Evolutionary conservation across 2,888 invertebrate genomes (phyloP).

Genomic region (Nomada ruficornis): DNA sequence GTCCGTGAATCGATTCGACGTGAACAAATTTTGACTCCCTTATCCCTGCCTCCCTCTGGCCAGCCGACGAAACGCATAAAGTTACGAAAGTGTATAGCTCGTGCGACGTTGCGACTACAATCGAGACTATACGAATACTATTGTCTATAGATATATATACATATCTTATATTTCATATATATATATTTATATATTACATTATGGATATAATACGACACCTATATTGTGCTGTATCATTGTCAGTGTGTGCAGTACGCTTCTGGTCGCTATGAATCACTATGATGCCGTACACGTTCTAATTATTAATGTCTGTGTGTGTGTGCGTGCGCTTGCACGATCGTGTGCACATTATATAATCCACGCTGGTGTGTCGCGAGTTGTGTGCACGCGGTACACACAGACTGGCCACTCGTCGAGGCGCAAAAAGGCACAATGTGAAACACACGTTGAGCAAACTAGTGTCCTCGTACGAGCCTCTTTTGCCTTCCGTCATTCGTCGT

Average conservation of each 20-base stretch:
- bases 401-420: constrained; percentile 62
- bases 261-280: constrained; percentile 76
- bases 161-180: constrained; percentile 53
- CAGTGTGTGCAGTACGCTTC: constrained; percentile 83
- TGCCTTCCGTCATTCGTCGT: constrained; percentile 65
- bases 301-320: constrained; percentile 30
- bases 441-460: constrained; percentile 45
- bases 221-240: constrained; percentile 79
- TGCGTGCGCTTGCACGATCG: constrained; percentile 33
- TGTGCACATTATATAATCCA: constrained; percentile 47
- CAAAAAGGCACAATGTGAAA: constrained; percentile 45
- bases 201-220: constrained; percentile 69
- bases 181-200: constrained; percentile 60
- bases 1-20: constrained; percentile 35
- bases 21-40: constrained; percentile 8
- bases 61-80: constrained; percentile 63
- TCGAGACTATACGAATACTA: constrained; percentile 56
- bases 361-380: constrained; percentile 41
- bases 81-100: constrained; percentile 56
- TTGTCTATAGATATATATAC: constrained; percentile 46
- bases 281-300: constrained; percentile 61
- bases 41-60: constrained; percentile 35
- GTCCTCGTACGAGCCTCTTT: constrained; percentile 65
- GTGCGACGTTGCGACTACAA: constrained; percentile 67
- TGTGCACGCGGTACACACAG: constrained; percentile 64